phyloP scores from a whole-genome alignment of 2,113 vertebrate genomes.

The Phocoena sinus region DNA sequence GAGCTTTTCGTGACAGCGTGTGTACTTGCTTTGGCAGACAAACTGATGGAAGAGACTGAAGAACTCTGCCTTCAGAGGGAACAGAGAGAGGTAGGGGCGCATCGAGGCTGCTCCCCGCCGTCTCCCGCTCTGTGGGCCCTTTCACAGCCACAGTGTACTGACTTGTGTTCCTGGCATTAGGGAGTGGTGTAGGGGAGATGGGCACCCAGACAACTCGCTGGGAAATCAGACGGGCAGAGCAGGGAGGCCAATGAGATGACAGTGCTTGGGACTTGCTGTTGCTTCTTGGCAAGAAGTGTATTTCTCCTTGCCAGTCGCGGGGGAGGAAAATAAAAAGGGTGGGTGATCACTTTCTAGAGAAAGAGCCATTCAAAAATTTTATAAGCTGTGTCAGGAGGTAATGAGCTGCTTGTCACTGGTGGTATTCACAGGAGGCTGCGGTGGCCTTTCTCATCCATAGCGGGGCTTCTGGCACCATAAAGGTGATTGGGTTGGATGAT shows the following conservation, averaged over 20 bases:
- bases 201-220: not conserved
- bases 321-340: not conserved
- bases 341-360: not conserved
- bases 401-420: not conserved
- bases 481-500: not conserved
- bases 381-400: not conserved
- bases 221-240: not conserved
- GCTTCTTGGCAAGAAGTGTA: not conserved
- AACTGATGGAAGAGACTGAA: slow-evolving; percentile 97
- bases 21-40: slow-evolving; percentile 86
- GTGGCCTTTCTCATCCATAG: not conserved
- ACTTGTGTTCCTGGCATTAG: not conserved
- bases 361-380: not conserved
- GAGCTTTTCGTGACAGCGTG: not conserved
- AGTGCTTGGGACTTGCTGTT: not conserved
- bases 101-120: fast-evolving
- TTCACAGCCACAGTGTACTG: fast-evolving
- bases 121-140: not conserved
- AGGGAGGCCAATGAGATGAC: not conserved
- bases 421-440: not conserved
- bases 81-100: slow-evolving; percentile 88
- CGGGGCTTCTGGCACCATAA: not conserved
- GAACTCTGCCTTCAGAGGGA: slow-evolving; percentile 94
- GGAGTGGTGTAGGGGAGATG: not conserved
- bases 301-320: not conserved